phyloP scores from a whole-genome alignment of 92 coral and sea anemone species.

The Pocillopora grandis region DNA sequence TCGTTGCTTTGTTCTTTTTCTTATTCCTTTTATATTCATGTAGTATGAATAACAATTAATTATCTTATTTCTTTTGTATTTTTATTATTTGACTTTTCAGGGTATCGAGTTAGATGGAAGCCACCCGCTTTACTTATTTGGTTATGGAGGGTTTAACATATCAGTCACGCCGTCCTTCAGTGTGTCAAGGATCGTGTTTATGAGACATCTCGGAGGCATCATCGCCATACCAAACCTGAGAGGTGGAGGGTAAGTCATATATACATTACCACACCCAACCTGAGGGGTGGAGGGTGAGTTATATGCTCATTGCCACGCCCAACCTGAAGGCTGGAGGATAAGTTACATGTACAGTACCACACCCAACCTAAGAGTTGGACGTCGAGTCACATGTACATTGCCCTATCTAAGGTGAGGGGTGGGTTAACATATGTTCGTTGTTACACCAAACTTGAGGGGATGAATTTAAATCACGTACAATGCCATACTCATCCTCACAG shows the following conservation, averaged over 20 bases:
- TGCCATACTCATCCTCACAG: too few species aligned
- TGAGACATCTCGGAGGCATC: conserved; percentile 89
- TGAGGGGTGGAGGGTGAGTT: conserved; percentile 99
- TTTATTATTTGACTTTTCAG: conserved; percentile 33
- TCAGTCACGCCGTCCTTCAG: conserved; percentile 94
- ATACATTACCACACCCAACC: conserved; percentile 74
- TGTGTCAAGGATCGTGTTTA: conserved; percentile 87
- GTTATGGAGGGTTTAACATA: conserved; percentile 96
- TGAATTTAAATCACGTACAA: too few species aligned
- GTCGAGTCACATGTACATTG: conserved; percentile 48
- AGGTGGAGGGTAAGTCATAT: conserved; percentile 91
- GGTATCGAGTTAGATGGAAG: conserved; percentile 79
- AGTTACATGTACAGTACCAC: conserved; percentile 57
- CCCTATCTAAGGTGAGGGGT: neutral
- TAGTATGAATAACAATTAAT: too few species aligned
- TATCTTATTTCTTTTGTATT: neutral
- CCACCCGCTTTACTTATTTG: conserved; percentile 87
- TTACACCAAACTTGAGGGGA: neutral
- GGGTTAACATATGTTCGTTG: neutral
- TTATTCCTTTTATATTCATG: too few species aligned
- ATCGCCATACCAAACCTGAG: conserved; percentile 92
- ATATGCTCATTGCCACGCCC: conserved; percentile 62
- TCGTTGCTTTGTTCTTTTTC: neutral
- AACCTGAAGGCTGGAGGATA: conserved; percentile 98
- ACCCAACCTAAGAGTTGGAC: conserved; percentile 97